A percentile compares a stretch with the other conserved stretches of the same genome.
Evolutionary conservation across 2,113 vertebrate species (phyloP).

Genomic region (Saguinus midas): DNA sequence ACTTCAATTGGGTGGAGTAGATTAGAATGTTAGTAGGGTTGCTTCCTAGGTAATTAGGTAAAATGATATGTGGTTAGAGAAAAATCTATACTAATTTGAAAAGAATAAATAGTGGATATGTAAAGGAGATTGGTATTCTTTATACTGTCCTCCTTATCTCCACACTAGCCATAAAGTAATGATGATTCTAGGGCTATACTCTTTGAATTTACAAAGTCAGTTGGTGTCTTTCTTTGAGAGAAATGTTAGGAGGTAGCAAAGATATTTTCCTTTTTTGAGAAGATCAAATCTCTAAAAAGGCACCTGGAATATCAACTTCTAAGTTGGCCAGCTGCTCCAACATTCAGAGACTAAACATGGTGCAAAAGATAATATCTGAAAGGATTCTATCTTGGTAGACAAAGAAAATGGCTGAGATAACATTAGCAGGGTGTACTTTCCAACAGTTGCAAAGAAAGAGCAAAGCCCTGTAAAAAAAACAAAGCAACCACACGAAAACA

Average conservation of each 20-base stretch:
- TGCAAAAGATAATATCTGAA: neutral
- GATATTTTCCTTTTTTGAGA: neutral
- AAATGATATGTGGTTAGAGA: neutral
- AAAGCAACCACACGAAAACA: neutral
- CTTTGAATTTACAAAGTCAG: neutral
- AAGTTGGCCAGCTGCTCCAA: neutral
- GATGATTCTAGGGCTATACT: neutral
- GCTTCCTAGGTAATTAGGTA: neutral
- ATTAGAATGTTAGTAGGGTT: neutral
- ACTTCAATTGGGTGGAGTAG: neutral
- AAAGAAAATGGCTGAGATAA: neutral
- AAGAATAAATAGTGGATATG: neutral
- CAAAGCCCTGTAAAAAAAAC: neutral
- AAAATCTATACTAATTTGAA: neutral
- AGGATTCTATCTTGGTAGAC: neutral
- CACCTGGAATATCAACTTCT: neutral
- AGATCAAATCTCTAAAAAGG: neutral
- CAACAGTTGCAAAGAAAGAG: neutral
- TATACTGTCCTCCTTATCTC: neutral
- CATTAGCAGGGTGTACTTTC: neutral
- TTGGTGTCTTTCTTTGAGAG: neutral
- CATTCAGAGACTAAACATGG: neutral
- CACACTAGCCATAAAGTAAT: neutral
- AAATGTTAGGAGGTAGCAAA: neutral
- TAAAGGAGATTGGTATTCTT: neutral